phyloP scores from a whole-genome alignment of 2,113 vertebrate genomes.

The Amphilophus citrinellus region DNA sequence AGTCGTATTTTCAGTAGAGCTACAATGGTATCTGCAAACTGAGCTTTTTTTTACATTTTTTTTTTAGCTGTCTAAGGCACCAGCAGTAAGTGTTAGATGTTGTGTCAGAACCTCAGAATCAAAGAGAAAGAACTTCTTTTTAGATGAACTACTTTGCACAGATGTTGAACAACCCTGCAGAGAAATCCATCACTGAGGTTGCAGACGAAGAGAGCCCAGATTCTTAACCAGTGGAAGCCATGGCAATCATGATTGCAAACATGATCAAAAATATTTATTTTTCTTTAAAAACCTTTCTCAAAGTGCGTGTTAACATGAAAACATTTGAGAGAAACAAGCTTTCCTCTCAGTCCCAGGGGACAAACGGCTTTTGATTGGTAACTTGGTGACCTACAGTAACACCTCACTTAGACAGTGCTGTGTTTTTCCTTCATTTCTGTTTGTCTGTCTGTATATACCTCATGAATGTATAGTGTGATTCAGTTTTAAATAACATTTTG shows the following conservation, averaged over 20 bases:
- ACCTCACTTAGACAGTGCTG: not conserved
- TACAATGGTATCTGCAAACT: conserved; percentile 18
- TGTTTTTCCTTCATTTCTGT: not conserved
- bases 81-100: conserved; percentile 36
- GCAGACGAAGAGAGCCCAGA: not conserved
- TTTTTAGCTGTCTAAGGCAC: conserved; percentile 24
- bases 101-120: conserved; percentile 39
- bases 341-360: not conserved
- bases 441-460: not conserved
- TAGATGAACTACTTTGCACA: conserved; percentile 17
- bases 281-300: conserved; percentile 10
- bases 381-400: too few relatives aligned
- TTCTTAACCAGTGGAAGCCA: conserved; percentile 1
- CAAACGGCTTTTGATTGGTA: conserved; percentile 19
- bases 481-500: not conserved
- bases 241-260: conserved; percentile 4
- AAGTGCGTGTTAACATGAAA: conserved; percentile 5
- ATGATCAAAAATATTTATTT: conserved; percentile 29
- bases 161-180: conserved; percentile 20
- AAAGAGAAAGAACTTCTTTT: conserved; percentile 31
- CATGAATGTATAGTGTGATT: not conserved
- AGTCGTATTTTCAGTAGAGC: conserved; percentile 24
- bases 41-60: not conserved
- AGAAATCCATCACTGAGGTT: conserved; percentile 2
- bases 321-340: conserved; percentile 23